Evolutionary conservation across 2,113 vertebrate species (phyloP).

Genomic region (human (Homo sapiens)): GRCh38 chr4:71346501-71347000

Average conservation of each 20-base stretch:
- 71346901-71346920: slow-evolving; percentile 5
- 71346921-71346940: slow-evolving; percentile 28
- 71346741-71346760: background rate
- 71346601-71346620: slow-evolving; percentile 60
- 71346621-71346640: slow-evolving; percentile 69
- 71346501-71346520: slow-evolving; percentile 44
- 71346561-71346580: slow-evolving; percentile 58
- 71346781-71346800: background rate
- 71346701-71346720: background rate
- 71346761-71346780: background rate
- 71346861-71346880: background rate
- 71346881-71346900: background rate
- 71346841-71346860: slow-evolving; percentile 19
- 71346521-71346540: background rate
- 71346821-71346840: slow-evolving; percentile 2
- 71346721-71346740: background rate
- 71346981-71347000: background rate
- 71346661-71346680: background rate
- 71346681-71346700: slow-evolving; percentile 67
- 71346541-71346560: slow-evolving; percentile 66
- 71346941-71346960: background rate
- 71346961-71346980: slow-evolving; percentile 3
- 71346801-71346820: background rate
- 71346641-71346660: slow-evolving; percentile 49
- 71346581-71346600: slow-evolving; percentile 58